Conservation (phyloP, 2,113 vertebrate species). For the Erythrocebus patas region DNA sequence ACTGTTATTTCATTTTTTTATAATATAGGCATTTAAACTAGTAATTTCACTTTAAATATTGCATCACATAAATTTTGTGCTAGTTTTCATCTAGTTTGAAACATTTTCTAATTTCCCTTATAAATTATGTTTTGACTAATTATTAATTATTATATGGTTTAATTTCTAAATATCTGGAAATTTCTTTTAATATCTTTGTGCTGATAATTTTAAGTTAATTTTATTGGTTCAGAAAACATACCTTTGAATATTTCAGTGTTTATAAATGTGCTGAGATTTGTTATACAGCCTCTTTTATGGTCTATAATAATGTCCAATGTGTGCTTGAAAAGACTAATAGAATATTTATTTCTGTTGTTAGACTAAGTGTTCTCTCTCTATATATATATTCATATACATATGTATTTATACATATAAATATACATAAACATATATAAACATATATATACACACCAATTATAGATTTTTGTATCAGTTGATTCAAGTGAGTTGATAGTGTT, state of each 20-base stretch:
- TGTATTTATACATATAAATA: too few species aligned
- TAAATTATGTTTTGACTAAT: not conserved
- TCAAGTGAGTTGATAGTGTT: not conserved
- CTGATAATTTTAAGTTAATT: not conserved
- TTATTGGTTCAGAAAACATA: not conserved
- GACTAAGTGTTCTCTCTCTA: not conserved
- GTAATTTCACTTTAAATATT: too few species aligned
- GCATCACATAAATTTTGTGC: too few species aligned
- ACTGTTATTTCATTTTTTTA: too few species aligned
- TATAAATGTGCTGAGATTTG: not conserved
- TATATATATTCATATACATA: too few species aligned
- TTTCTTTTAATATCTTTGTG: not conserved
- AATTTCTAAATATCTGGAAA: not conserved
- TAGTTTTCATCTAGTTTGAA: not conserved
- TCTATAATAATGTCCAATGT: not conserved
- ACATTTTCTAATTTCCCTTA: not conserved
- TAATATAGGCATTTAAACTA: too few species aligned
- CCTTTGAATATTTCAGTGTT: not conserved
- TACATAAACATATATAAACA: too few species aligned
- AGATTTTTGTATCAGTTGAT: not conserved
- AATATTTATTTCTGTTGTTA: not conserved
- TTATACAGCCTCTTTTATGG: not conserved
- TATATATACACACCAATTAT: not conserved
- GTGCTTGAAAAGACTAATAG: not conserved
- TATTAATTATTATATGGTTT: not conserved